These are phyloP conservation scores for Turritopsis dohrnii DNA, from an alignment of 30 jellyfish, hydroid and myxozoan genomes.

Conservation along the genomic window DNA sequence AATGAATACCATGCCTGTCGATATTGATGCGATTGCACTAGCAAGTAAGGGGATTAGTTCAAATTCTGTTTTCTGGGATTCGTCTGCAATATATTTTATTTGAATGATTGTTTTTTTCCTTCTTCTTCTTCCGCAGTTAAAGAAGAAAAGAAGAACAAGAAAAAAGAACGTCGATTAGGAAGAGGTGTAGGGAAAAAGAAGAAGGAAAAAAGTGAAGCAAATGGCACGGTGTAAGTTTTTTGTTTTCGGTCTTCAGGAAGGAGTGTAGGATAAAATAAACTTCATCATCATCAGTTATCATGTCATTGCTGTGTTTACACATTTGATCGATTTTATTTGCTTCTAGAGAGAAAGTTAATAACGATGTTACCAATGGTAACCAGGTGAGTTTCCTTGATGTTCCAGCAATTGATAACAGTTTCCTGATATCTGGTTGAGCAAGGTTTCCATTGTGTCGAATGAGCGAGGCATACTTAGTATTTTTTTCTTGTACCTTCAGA, in stretches of 20 bases:
- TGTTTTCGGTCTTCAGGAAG: neutral
- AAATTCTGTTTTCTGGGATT: neutral
- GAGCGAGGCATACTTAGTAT: no score
- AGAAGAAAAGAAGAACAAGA: conserved; percentile 53
- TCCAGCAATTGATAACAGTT: neutral
- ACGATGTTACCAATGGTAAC: neutral
- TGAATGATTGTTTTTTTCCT: no score
- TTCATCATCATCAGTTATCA: no score
- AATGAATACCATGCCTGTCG: conserved; percentile 67
- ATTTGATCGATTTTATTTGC: neutral
- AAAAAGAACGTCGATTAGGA: conserved; percentile 56
- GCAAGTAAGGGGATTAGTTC: conserved; percentile 63
- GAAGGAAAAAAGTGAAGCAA: conserved; percentile 51
- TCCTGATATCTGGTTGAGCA: neutral
- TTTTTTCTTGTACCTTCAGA: neutral
- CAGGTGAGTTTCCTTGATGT: neutral
- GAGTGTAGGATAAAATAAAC: no score
- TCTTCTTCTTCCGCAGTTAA: conserved; percentile 46
- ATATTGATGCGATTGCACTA: conserved; percentile 45
- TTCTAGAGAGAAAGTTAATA: neutral
- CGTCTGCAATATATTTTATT: no score
- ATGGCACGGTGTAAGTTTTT: conserved; percentile 55
- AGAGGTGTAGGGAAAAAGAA: conserved; percentile 60
- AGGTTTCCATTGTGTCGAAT: no score
- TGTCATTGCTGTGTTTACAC: neutral